Percentiles rank a stretch among this genome's conserved stretches.
Conservation (phyloP, 2,888 invertebrate genomes). For the Anodontia alba region DNA sequence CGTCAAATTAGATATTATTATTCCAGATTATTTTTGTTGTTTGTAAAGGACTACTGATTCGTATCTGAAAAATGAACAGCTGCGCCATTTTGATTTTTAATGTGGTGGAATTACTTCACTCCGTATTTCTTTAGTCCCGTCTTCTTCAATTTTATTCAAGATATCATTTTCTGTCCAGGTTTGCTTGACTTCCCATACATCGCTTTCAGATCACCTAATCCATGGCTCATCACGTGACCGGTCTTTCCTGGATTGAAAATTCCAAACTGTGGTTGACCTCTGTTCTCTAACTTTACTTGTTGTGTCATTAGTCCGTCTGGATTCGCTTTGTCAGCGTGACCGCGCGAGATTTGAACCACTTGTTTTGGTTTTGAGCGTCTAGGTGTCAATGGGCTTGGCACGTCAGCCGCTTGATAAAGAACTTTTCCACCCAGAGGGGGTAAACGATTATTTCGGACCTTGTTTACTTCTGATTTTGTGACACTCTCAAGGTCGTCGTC, state of each 20-base stretch:
- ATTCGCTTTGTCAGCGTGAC: not conserved
- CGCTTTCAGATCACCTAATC: slow-evolving; percentile 69
- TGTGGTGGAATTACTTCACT: no score
- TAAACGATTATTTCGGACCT: slow-evolving; percentile 35
- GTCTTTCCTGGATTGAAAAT: slow-evolving; percentile 25
- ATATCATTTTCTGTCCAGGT: not conserved
- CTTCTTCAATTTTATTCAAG: not conserved
- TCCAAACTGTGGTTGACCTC: slow-evolving; percentile 31
- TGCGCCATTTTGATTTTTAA: no score
- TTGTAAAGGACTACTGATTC: no score
- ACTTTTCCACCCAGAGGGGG: slow-evolving; percentile 55
- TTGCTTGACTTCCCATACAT: slow-evolving; percentile 35
- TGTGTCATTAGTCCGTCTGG: slow-evolving; percentile 65
- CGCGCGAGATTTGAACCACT: slow-evolving; percentile 2
- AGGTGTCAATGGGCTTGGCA: slow-evolving; percentile 1
- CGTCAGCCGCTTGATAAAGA: slow-evolving; percentile 19
- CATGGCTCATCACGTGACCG: slow-evolving; percentile 53
- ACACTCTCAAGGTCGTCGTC: slow-evolving; percentile 19
- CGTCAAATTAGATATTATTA: no score
- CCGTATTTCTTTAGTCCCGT: no score
- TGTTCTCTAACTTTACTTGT: slow-evolving; percentile 61
- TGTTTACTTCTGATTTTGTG: slow-evolving; percentile 12
- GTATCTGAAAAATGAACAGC: no score
- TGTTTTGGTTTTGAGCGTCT: slow-evolving; percentile 22
- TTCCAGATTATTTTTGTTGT: no score